Evolutionary conservation across 2,797 vertebrate genomes (phyloP).

Genomic region (Siniperca undulata): DNA sequence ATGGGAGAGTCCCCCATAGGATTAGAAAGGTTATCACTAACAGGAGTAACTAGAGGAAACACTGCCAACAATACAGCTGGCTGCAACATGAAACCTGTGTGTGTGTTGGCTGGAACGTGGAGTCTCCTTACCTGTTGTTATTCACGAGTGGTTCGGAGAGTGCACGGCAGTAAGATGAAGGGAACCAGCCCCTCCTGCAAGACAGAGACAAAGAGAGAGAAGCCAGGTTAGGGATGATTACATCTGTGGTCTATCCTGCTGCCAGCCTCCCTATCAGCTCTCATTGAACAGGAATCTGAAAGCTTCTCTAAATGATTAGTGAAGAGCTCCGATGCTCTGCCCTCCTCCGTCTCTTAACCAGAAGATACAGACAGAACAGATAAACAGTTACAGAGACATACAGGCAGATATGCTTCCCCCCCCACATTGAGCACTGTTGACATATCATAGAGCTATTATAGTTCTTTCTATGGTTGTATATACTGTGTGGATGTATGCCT

Average conservation of each 20-base stretch:
- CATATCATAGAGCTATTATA: neutral
- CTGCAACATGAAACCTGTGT: slow-evolving; percentile 72
- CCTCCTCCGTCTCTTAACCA: neutral
- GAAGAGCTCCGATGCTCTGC: slow-evolving; percentile 6
- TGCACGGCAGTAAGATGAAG: slow-evolving; percentile 91
- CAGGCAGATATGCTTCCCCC: neutral
- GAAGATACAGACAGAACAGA: neutral
- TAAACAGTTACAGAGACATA: neutral
- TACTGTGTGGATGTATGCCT: neutral
- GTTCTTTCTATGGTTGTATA: neutral
- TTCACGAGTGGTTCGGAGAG: slow-evolving; percentile 88
- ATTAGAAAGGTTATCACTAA: slow-evolving; percentile 67
- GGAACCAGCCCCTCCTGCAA: slow-evolving; percentile 97
- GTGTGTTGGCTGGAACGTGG: slow-evolving; percentile 49
- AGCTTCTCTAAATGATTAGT: slow-evolving; percentile 21
- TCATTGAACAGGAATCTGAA: slow-evolving; percentile 8
- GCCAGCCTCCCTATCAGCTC: slow-evolving; percentile 4
- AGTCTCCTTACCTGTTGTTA: slow-evolving; percentile 88
- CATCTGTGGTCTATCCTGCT: slow-evolving; percentile 7
- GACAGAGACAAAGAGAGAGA: slow-evolving; percentile 52
- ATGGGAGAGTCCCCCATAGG: slow-evolving; percentile 50
- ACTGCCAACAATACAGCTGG: slow-evolving; percentile 71
- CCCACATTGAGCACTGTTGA: neutral
- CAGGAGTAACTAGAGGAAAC: slow-evolving; percentile 75
- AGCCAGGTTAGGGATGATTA: slow-evolving; percentile 39